phyloP scores from a whole-genome alignment of 2,113 vertebrate genomes.

The Epinephelus cyanopodus region DNA sequence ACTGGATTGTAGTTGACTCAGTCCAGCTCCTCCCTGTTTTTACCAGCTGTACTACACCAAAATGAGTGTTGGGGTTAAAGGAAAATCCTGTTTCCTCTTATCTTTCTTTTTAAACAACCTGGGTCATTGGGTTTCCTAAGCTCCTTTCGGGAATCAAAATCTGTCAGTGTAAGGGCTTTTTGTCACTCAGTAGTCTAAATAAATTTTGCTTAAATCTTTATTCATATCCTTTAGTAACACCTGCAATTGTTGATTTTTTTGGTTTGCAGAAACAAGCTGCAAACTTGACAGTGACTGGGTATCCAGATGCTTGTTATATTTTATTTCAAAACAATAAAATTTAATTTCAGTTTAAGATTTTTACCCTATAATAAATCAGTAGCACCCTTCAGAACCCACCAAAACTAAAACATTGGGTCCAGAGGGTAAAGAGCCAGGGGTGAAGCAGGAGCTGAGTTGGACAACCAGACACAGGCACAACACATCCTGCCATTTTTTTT shows the following conservation, averaged over 20 bases:
- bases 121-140: neutral
- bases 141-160: neutral
- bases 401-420: neutral
- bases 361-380: too few relatives aligned
- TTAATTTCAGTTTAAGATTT: neutral
- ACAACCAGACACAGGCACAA: too few relatives aligned
- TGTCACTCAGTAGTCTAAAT: neutral
- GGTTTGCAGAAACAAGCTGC: neutral
- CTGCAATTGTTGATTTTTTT: neutral
- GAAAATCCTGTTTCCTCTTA: neutral
- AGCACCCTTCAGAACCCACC: neutral
- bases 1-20: conserved; percentile 40
- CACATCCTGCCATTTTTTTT: too few relatives aligned
- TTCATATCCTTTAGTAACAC: neutral
- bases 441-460: too few relatives aligned
- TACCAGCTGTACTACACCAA: conserved; percentile 30
- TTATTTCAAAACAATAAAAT: neutral
- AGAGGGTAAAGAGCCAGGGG: too few relatives aligned
- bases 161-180: neutral
- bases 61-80: neutral
- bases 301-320: neutral
- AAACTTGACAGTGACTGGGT: neutral
- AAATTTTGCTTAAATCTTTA: neutral
- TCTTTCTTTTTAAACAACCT: neutral
- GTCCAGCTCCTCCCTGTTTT: conserved; percentile 15